Conservation (phyloP, 2,797 vertebrate species). For the Toxotes lorentzi region DNA sequence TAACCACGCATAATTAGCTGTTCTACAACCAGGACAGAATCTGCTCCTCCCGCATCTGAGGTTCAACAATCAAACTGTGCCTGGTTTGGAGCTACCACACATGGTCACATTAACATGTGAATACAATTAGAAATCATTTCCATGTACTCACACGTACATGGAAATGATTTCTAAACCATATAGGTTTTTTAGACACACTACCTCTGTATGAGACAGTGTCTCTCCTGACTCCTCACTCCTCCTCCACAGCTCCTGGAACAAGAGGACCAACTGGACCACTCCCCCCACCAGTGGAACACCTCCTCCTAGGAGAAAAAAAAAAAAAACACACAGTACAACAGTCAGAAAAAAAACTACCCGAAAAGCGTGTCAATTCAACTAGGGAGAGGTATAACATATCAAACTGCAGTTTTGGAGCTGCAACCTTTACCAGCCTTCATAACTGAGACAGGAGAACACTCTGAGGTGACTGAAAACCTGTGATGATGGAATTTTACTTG, state of each 20-base stretch:
- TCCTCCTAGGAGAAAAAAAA: slow-evolving; percentile 80
- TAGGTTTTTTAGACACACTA: slow-evolving; percentile 55
- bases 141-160: not conserved
- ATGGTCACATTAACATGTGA: not conserved
- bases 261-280: slow-evolving; percentile 95
- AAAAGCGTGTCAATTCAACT: not conserved
- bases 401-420: not conserved
- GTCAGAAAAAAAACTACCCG: not conserved
- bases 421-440: not conserved
- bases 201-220: slow-evolving; percentile 92
- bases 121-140: not conserved
- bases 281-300: slow-evolving; percentile 94
- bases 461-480: no score
- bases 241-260: slow-evolving; percentile 93
- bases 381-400: not conserved
- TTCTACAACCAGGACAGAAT: not conserved
- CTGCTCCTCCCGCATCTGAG: not conserved
- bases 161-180: no score
- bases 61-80: not conserved
- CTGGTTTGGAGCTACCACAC: not conserved
- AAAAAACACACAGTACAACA: slow-evolving; percentile 9
- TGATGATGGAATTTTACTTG: not conserved
- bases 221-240: slow-evolving; percentile 91
- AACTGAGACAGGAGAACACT: not conserved
- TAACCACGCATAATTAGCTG: not conserved